Conservation (phyloP, 2,113 vertebrate species). For the Malurus elegans region DNA sequence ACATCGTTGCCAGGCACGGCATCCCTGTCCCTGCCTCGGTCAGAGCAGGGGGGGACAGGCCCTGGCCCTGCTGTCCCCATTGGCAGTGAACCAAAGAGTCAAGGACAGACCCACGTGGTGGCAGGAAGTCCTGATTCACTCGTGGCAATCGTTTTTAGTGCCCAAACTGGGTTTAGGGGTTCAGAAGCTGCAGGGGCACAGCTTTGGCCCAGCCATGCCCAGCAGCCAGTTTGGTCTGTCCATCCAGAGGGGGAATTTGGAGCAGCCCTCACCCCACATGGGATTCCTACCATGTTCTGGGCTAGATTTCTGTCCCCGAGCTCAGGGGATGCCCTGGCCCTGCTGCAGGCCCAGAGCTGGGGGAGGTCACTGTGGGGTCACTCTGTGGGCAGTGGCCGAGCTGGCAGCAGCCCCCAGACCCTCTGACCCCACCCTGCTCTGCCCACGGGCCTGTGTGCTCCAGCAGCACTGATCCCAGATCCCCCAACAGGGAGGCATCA, state of each 20-base stretch:
- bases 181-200: not conserved
- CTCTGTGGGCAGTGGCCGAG: fast-evolving
- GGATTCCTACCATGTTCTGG: not conserved
- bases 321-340: not conserved
- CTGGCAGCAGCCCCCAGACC: not conserved
- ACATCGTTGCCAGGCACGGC: fast-evolving
- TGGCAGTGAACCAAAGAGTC: not conserved
- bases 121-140: not conserved
- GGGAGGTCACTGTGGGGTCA: not conserved
- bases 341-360: not conserved
- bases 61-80: not conserved
- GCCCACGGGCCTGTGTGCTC: not conserved
- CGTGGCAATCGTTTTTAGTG: fast-evolving
- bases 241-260: not conserved
- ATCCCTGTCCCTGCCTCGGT: not conserved
- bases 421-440: not conserved
- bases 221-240: not conserved
- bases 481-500: not conserved
- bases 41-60: not conserved
- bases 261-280: not conserved
- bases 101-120: fast-evolving
- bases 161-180: not conserved
- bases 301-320: not conserved
- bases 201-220: not conserved
- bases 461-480: fast-evolving